Evolutionary conservation across 2,113 vertebrate species (phyloP).

Genomic region (Mastomys coucha): DNA sequence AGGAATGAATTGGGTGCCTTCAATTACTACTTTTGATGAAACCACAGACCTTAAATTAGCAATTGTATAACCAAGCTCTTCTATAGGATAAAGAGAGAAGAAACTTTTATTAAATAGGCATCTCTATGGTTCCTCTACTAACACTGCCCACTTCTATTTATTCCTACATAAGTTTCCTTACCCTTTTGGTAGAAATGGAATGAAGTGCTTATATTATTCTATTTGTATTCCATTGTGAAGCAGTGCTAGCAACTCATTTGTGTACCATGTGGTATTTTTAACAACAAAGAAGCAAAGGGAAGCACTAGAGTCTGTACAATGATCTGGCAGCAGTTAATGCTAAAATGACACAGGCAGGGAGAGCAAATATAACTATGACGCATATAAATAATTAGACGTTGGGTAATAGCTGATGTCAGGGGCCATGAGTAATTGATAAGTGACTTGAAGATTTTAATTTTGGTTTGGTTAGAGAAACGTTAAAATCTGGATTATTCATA

Average conservation of each 20-base stretch:
- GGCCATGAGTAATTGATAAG: neutral
- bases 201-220: neutral
- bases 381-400: neutral
- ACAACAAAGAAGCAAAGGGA: slow-evolving; percentile 17
- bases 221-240: neutral
- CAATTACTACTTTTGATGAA: neutral
- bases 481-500: slow-evolving; percentile 7
- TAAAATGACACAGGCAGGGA: neutral
- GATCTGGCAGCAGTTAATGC: neutral
- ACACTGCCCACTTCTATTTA: neutral
- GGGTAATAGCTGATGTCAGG: neutral
- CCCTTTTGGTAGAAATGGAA: neutral
- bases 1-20: neutral
- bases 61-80: neutral
- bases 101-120: neutral
- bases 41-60: neutral
- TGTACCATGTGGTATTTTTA: neutral
- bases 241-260: slow-evolving; percentile 36
- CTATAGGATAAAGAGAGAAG: neutral
- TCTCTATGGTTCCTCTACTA: neutral
- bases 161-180: neutral
- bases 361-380: neutral
- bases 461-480: slow-evolving; percentile 40
- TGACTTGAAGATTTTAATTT: slow-evolving; percentile 41
- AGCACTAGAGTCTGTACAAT: neutral